A percentile compares a stretch with the other conserved stretches of the same genome.
phyloP scores from a whole-genome alignment of 1,140 invertebrate species.

The Drosophila willistoni region DNA sequence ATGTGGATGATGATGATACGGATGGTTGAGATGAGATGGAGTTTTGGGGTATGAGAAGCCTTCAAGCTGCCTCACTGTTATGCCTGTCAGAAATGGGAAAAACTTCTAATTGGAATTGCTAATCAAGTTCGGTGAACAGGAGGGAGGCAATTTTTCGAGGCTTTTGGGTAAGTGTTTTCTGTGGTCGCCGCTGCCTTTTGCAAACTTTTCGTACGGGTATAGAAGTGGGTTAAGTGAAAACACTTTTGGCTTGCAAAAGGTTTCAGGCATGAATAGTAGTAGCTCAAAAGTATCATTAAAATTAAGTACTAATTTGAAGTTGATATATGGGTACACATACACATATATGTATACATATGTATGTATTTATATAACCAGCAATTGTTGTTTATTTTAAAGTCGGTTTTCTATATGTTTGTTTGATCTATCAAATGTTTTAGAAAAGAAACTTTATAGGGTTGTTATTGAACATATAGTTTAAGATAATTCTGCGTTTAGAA shows the following conservation, averaged over 20 bases:
- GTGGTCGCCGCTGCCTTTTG: conserved; percentile 4
- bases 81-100: conserved; percentile 74
- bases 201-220: neutral
- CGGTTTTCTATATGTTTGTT: no score
- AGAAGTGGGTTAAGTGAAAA: conserved; percentile 57
- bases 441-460: no score
- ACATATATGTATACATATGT: no score
- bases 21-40: conserved; percentile 12
- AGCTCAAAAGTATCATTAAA: neutral
- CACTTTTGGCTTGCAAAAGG: conserved; percentile 17
- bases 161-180: conserved; percentile 28
- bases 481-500: no score
- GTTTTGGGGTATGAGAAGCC: neutral
- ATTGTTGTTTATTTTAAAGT: no score
- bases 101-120: conserved; percentile 81
- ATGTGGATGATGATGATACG: conserved; percentile 32
- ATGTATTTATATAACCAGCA: no score
- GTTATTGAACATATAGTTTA: no score
- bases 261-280: neutral
- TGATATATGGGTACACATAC: no score
- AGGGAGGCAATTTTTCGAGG: conserved; percentile 63
- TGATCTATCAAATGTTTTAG: no score
- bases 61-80: conserved; percentile 22
- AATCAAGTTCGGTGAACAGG: conserved; percentile 58
- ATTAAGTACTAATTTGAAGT: no score